Base-by-base conservation (phyloP, 2,113 vertebrate species). In the Nyctereutes procyonoides region DNA sequence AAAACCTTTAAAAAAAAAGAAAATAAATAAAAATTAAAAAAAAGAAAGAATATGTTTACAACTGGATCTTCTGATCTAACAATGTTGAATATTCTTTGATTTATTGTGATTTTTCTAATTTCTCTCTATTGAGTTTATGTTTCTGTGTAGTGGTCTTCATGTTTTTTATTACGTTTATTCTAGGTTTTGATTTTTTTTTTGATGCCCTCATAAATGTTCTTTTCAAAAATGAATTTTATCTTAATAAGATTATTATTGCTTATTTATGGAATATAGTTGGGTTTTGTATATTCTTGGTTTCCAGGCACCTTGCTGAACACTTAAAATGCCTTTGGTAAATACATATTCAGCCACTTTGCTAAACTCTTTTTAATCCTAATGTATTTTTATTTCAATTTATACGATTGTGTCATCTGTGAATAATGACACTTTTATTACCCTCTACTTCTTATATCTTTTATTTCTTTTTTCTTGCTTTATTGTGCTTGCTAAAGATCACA, bases 331-430 rank as follows among this genome's bases (percentile, higher is more conserved):
- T 53, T 96, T 93, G 56, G 43, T 67, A 77, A 79, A 63, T 60
- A 62, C 51, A 56, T 90, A 56, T 62, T 86, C 55, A 80, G 16
- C 55, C 15, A 86, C 20, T 79, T 93, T 62, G 10, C 43, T 79
- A 55, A 79, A 35, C 22, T 71, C 20, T 67, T 94, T 80, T 60
- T 71, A 92, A 88, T 92, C 7, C 28, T 80, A 74, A 38, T 74
- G 24, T 16, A 76, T 93, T 95, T 93, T 93, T 62, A 73, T 90
- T 80, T 81, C 32, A 95, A 7, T 81, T 95, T 97, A 53, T 65
- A 56, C 8, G 71, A 12, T 83, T 14, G 2, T 79, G 48, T 26
- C 28, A 76, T 74, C 13, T 90, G 51, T 13, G 58, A 81, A 73
- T 60, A 80, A 55, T 38, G 24, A 51, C 12, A 74, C 10, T 86